These are phyloP conservation scores for Ceratina calcarata DNA, from an alignment of 1,140 invertebrate genomes.

Conservation along the genomic window DNA sequence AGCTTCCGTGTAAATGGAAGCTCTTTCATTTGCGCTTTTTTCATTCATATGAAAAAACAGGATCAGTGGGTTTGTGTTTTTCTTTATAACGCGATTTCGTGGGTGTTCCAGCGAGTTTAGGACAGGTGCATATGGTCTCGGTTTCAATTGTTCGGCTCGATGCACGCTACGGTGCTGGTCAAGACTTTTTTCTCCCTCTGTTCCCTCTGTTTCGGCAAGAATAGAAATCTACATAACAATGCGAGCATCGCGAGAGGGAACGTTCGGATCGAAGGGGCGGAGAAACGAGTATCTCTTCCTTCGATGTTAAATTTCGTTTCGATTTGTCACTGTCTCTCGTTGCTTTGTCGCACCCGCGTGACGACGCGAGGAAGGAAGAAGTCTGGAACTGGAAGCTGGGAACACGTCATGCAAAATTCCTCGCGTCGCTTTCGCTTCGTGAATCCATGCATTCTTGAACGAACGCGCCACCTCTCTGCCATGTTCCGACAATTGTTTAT, in stretches of 20 bases:
- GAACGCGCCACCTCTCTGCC: neutral
- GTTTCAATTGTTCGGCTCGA: neutral
- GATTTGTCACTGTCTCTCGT: constrained; percentile 38
- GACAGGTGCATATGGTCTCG: neutral
- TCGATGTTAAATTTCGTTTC: constrained; percentile 37
- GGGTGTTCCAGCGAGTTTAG: neutral
- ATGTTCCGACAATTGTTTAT: constrained; percentile 7
- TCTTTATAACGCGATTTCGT: neutral
- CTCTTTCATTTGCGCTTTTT: neutral
- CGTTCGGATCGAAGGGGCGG: neutral
- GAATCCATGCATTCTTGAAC: constrained; percentile 26
- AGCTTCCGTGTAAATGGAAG: neutral
- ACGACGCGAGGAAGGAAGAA: neutral
- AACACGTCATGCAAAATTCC: constrained; percentile 17
- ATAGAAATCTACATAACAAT: constrained; percentile 15
- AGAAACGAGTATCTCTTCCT: neutral
- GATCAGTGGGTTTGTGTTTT: neutral
- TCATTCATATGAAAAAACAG: neutral
- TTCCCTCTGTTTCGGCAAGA: no score
- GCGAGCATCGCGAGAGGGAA: neutral
- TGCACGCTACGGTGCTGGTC: neutral
- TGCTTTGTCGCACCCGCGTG: neutral
- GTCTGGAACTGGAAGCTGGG: neutral
- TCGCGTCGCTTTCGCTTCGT: neutral
- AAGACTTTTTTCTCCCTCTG: neutral